Percentiles rank a stretch among this genome's conserved stretches.
Conservation (phyloP, 2,888 invertebrate genomes). For the Xestia sexstrigata region DNA sequence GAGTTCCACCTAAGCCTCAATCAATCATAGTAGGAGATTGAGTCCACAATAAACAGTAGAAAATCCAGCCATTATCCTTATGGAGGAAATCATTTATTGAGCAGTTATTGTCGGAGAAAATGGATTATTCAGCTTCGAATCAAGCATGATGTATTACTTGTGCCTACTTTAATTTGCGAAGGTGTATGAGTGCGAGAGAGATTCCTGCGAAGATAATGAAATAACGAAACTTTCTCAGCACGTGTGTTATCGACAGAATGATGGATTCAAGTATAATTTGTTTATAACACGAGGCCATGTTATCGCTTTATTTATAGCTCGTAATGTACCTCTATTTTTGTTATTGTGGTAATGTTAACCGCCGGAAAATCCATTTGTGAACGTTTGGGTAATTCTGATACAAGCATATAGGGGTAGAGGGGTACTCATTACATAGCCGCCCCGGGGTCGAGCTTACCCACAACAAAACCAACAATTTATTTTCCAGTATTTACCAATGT, state of each 20-base stretch:
- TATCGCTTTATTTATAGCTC: constrained; percentile 31
- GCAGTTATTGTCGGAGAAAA: constrained; percentile 75
- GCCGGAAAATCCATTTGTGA: constrained; percentile 40
- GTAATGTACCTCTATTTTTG: constrained; percentile 24
- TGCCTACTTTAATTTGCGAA: constrained; percentile 59
- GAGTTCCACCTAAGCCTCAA: constrained; percentile 83
- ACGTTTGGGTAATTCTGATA: constrained; percentile 43
- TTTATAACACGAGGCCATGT: constrained; percentile 38
- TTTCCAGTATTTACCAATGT: constrained; percentile 74
- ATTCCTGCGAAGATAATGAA: constrained; percentile 52
- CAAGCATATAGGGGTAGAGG: constrained; percentile 24
- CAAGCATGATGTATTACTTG: constrained; percentile 71
- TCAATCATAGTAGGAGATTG: constrained; percentile 83
- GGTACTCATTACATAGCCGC: constrained; percentile 23
- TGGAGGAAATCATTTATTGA: constrained; percentile 82
- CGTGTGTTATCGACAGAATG: constrained; percentile 61
- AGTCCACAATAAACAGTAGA: constrained; percentile 84
- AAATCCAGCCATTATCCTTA: constrained; percentile 81
- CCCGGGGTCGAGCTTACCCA: constrained; percentile 48
- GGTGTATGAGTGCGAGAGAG: constrained; percentile 35
- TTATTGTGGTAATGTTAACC: constrained; percentile 23
- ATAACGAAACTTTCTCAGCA: constrained; percentile 51
- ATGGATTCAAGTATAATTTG: constrained; percentile 60
- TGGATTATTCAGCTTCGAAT: constrained; percentile 75
- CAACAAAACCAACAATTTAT: constrained; percentile 73